Conservation (phyloP, 2,797 vertebrate species). For the Coluber constrictor region DNA sequence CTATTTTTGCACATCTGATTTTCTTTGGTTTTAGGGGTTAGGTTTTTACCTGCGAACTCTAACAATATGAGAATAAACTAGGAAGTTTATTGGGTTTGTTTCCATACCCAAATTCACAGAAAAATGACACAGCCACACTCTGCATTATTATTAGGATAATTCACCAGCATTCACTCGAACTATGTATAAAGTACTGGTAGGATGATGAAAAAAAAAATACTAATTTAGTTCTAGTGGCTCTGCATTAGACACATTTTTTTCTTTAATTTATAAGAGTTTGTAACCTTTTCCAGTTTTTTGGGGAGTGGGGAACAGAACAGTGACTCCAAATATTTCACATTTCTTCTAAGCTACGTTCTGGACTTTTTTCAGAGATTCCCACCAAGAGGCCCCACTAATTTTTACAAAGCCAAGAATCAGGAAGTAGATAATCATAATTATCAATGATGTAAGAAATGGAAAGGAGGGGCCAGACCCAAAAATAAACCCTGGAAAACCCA, state of each 20-base stretch:
- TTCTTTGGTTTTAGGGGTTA: background rate
- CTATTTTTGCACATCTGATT: background rate
- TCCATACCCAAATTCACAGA: background rate
- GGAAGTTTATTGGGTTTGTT: background rate
- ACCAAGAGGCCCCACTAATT: background rate
- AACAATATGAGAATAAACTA: background rate
- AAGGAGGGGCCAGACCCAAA: background rate
- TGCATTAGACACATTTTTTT: background rate
- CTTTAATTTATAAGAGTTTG: background rate
- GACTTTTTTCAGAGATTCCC: background rate
- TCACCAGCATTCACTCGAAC: background rate
- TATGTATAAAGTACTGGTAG: background rate
- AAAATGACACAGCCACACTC: background rate
- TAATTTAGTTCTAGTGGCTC: background rate
- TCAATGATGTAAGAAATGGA: background rate
- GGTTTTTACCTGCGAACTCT: background rate
- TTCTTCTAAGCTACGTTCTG: background rate
- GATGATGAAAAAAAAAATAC: background rate
- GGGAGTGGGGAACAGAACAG: background rate
- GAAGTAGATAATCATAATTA: background rate
- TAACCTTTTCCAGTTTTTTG: background rate
- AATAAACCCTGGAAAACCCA: background rate
- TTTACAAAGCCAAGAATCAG: background rate
- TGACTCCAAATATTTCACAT: background rate
- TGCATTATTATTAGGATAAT: slow-evolving; percentile 63